phyloP scores from a whole-genome alignment of 2,113 vertebrate genomes.

The Phodopus roborovskii region DNA sequence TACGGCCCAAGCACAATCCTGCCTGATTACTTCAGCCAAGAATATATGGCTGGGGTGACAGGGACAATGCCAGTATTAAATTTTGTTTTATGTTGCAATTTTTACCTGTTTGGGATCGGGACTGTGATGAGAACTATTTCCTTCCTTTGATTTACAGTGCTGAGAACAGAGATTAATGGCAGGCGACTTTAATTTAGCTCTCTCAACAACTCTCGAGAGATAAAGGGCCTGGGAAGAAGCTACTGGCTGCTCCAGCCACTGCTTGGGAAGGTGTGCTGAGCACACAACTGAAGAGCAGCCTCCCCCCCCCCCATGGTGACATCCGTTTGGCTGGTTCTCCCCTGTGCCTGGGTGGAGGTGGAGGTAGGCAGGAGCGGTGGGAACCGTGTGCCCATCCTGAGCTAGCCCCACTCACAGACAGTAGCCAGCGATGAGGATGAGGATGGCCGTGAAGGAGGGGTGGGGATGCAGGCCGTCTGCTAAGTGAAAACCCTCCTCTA shows the following conservation, averaged over 20 bases:
- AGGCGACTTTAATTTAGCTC: slow-evolving; percentile 80
- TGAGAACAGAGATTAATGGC: slow-evolving; percentile 79
- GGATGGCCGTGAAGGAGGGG: not conserved
- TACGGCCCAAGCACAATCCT: not conserved
- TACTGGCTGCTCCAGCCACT: slow-evolving; percentile 58
- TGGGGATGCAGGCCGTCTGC: not conserved
- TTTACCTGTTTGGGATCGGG: slow-evolving; percentile 78
- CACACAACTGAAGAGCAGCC: slow-evolving; percentile 73
- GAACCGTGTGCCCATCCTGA: fast-evolving
- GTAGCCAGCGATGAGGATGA: not conserved
- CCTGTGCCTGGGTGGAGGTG: not conserved
- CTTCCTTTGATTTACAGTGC: slow-evolving; percentile 81
- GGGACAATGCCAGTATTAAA: slow-evolving; percentile 59
- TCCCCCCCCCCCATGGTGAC: not conserved
- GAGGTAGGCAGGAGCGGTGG: not conserved
- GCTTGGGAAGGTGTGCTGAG: slow-evolving; percentile 76
- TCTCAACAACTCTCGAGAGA: slow-evolving; percentile 79
- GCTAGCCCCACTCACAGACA: not conserved
- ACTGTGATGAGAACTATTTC: slow-evolving; percentile 75
- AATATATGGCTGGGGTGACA: slow-evolving; percentile 67
- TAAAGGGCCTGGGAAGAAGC: slow-evolving; percentile 75
- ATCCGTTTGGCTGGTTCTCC: not conserved
- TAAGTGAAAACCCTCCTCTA: not conserved
- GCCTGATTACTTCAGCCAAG: slow-evolving; percentile 50
- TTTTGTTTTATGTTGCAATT: slow-evolving; percentile 80